A percentile compares a stretch with the other conserved stretches of the same genome.
Evolutionary conservation across 2,113 vertebrate species (phyloP).

Genomic region (Motacilla tschutschensis): DNA sequence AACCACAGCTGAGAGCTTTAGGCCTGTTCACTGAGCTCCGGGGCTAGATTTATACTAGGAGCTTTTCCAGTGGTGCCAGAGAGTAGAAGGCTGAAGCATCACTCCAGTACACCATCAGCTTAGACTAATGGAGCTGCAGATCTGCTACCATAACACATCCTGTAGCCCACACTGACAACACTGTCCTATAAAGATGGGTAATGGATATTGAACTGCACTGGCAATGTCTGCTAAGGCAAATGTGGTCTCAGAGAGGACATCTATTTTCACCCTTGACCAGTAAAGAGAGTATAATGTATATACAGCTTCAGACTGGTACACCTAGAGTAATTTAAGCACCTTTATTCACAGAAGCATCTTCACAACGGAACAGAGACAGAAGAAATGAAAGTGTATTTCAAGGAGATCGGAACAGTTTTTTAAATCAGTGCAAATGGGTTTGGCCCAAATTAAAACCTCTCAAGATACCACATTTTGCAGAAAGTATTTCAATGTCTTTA

Average conservation of each 20-base stretch:
- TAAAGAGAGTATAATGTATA: neutral
- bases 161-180: neutral
- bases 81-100: neutral
- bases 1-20: neutral
- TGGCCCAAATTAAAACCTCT: neutral
- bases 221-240: neutral
- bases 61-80: neutral
- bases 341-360: neutral
- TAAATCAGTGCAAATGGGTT: neutral
- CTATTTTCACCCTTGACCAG: neutral
- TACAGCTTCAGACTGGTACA: neutral
- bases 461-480: neutral
- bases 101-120: neutral
- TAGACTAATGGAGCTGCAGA: neutral
- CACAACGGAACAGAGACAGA: neutral
- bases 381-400: neutral
- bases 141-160: neutral
- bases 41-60: neutral
- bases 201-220: neutral
- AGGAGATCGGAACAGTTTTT: neutral
- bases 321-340: neutral
- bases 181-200: neutral
- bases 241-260: neutral
- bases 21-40: neutral
- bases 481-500: neutral